A percentile compares a stretch with the other conserved stretches of the same genome.
These are phyloP conservation scores for Nematolebias whitei DNA, from an alignment of 2,113 vertebrate species.

Conservation along the genomic window DNA sequence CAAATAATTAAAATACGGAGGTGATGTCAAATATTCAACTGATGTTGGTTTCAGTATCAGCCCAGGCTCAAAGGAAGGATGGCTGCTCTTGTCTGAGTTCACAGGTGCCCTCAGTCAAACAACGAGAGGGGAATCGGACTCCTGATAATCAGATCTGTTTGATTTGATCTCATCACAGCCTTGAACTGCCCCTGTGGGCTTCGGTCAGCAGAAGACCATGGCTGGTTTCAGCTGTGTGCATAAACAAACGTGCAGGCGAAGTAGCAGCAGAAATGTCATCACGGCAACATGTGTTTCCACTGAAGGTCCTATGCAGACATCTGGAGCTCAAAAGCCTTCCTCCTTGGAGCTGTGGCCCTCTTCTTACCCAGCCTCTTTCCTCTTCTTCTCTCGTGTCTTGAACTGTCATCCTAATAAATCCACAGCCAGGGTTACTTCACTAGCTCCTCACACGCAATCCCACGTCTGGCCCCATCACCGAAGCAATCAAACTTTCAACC, in stretches of 20 bases:
- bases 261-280: slow-evolving; percentile 25
- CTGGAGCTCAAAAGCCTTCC: slow-evolving; percentile 35
- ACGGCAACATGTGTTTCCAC: slow-evolving; percentile 68
- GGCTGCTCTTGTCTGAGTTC: slow-evolving; percentile 14
- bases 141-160: slow-evolving; percentile 12
- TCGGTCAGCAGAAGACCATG: slow-evolving; percentile 30
- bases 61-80: slow-evolving; percentile 36
- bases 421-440: slow-evolving; percentile 27
- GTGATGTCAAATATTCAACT: slow-evolving; percentile 18
- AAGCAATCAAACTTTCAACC: slow-evolving; percentile 61
- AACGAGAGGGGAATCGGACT: slow-evolving; percentile 13
- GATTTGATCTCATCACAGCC: slow-evolving; percentile 44
- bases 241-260: background rate
- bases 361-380: slow-evolving; percentile 1
- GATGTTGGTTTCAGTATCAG: slow-evolving; percentile 26
- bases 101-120: slow-evolving; percentile 38
- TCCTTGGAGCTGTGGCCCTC: slow-evolving; percentile 17
- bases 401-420: slow-evolving; percentile 56
- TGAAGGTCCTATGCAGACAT: slow-evolving; percentile 27
- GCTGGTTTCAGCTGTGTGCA: background rate
- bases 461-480: slow-evolving; percentile 24
- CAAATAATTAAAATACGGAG: slow-evolving; percentile 24
- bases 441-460: slow-evolving; percentile 19
- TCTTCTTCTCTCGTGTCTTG: slow-evolving; percentile 31
- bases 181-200: slow-evolving; percentile 8